These are phyloP conservation scores for Nesogale talazaci DNA, from an alignment of 2,113 vertebrate species.

Conservation along the genomic window DNA sequence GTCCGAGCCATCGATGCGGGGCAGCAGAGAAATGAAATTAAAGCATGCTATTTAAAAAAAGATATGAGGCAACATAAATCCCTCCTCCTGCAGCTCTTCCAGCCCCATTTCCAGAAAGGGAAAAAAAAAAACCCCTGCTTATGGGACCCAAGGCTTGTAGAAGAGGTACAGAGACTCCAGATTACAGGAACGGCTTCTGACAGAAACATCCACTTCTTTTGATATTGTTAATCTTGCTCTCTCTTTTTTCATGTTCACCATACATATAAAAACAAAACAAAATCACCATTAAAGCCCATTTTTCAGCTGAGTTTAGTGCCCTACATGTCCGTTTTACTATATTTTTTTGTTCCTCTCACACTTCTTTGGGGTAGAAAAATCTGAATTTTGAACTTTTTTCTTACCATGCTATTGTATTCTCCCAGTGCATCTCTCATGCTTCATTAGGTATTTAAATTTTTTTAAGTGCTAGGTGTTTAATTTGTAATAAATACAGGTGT, in stretches of 20 bases:
- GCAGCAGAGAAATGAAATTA: too few relatives aligned
- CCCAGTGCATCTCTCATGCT: neutral
- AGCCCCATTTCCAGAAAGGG: neutral
- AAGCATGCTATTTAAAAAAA: too few relatives aligned
- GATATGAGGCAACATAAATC: too few relatives aligned
- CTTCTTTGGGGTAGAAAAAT: neutral
- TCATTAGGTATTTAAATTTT: neutral
- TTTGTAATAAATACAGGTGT: neutral
- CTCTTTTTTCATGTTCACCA: neutral
- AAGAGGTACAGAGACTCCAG: neutral
- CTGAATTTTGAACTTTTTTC: neutral
- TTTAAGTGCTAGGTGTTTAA: neutral
- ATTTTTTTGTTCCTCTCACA: neutral
- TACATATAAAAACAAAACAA: constrained; percentile 17
- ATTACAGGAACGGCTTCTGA: neutral
- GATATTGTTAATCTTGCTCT: neutral
- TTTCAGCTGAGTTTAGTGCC: neutral
- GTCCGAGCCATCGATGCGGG: too few relatives aligned
- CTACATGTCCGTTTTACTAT: neutral
- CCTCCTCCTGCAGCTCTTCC: too few relatives aligned
- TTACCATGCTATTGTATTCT: neutral
- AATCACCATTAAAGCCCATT: neutral
- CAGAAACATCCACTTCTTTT: neutral
- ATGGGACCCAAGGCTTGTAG: neutral
- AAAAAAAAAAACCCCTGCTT: too few relatives aligned